Conservation (phyloP, 2,888 invertebrate species). For the Cataglyphis livida region DNA sequence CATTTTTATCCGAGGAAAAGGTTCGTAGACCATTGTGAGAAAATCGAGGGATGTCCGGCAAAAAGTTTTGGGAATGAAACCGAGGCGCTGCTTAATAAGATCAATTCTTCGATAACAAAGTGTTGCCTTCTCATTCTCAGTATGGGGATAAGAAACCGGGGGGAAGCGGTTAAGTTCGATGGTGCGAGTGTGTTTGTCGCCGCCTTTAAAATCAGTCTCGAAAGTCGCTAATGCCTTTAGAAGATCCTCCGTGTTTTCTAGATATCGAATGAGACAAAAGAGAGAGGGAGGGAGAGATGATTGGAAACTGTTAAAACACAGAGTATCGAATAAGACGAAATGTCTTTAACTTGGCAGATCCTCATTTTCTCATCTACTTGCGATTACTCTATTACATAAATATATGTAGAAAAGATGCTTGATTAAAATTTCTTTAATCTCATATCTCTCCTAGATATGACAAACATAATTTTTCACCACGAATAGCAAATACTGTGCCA, state of each 20-base stretch:
- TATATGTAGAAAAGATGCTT: not conserved
- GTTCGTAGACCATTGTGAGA: conserved; percentile 59
- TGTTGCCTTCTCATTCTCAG: conserved; percentile 66
- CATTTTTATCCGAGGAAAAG: not conserved
- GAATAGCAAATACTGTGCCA: not conserved
- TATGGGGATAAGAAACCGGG: conserved; percentile 32
- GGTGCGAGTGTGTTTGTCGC: conserved; percentile 58
- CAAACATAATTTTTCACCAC: not conserved
- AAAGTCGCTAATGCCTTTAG: conserved; percentile 79
- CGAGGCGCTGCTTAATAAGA: conserved; percentile 80
- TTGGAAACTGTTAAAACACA: conserved; percentile 44
- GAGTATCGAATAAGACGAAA: conserved; percentile 14
- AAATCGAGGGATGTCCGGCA: conserved; percentile 72
- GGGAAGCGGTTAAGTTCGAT: not conserved
- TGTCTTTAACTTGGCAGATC: not conserved
- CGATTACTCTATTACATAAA: not conserved
- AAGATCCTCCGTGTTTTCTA: conserved; percentile 74
- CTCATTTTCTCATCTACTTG: not conserved
- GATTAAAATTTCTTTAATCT: not conserved
- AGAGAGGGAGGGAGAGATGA: not conserved
- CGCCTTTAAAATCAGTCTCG: conserved; percentile 75
- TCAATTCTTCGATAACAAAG: conserved; percentile 85
- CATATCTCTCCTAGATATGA: not conserved
- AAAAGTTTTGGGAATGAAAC: conserved; percentile 65
- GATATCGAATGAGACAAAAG: conserved; percentile 62